A percentile compares a stretch with the other conserved stretches of the same genome.
These are phyloP conservation scores for Sipha maydis DNA, from an alignment of 2,888 invertebrate genomes.

Conservation along the genomic window DNA sequence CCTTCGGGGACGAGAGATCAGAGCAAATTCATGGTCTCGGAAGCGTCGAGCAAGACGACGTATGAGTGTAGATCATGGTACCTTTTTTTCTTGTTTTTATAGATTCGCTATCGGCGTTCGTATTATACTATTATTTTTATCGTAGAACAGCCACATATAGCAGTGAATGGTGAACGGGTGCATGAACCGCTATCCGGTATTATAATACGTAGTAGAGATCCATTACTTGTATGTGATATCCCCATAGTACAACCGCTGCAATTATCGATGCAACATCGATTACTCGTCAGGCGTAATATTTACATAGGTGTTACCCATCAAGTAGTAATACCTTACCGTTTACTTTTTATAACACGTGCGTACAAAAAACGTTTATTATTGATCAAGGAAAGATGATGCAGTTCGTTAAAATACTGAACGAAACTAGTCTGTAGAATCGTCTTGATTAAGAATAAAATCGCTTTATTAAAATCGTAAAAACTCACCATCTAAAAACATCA, in stretches of 20 bases:
- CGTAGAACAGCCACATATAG: neutral
- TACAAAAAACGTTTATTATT: neutral
- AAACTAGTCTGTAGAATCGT: no score
- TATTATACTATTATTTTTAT: neutral
- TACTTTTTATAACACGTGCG: neutral
- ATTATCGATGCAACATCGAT: neutral
- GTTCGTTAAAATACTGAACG: neutral
- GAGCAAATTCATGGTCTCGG: neutral
- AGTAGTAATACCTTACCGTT: neutral
- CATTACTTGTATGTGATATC: neutral
- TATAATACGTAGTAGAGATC: neutral
- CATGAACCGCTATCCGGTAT: neutral
- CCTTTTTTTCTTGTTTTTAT: neutral
- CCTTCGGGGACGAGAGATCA: neutral
- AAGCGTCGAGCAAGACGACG: neutral
- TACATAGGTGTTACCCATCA: neutral
- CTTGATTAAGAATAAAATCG: no score
- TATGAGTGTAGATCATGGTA: neutral
- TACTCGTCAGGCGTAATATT: neutral
- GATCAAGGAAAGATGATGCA: neutral
- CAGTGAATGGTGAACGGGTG: neutral
- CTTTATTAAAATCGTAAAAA: no score
- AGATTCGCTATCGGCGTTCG: neutral
- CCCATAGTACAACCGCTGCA: neutral
- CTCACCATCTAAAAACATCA: no score